Percentiles rank a stretch among this genome's conserved stretches.
These are phyloP conservation scores for Atherinomorus stipes DNA, from an alignment of 2,113 vertebrate genomes.

Conservation along the genomic window DNA sequence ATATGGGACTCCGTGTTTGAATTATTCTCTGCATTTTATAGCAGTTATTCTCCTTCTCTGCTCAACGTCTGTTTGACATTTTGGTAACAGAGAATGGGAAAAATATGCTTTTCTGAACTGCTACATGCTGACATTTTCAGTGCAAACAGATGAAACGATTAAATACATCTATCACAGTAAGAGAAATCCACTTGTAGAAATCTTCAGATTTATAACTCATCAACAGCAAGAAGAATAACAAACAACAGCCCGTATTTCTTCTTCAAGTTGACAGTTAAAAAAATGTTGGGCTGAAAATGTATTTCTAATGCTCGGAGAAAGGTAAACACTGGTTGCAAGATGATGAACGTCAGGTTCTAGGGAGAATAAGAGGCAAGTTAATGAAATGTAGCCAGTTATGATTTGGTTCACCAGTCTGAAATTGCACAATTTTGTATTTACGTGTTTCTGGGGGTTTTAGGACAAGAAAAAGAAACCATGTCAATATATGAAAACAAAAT, in stretches of 20 bases:
- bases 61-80: conserved; percentile 27
- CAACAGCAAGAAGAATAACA: conserved; percentile 8
- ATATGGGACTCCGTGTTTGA: conserved; percentile 72
- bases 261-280: conserved; percentile 28
- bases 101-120: conserved; percentile 15
- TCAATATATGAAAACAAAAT: too few species aligned
- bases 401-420: conserved; percentile 38
- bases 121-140: conserved; percentile 14
- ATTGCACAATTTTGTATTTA: neutral
- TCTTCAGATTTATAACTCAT: neutral
- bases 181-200: neutral
- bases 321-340: conserved; percentile 41
- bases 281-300: conserved; percentile 35
- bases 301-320: conserved; percentile 45
- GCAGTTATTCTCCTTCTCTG: conserved; percentile 39
- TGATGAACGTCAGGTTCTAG: conserved; percentile 40
- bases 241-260: conserved; percentile 3
- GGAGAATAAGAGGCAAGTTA: conserved; percentile 46
- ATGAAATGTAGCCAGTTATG: conserved; percentile 45
- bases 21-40: conserved; percentile 65
- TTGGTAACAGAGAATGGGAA: conserved; percentile 11
- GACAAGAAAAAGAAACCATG: too few species aligned
- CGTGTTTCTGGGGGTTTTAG: too few species aligned
- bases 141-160: neutral
- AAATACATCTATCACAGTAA: neutral